Conservation (phyloP, 2,888 invertebrate species). For the Bombylius discolor region DNA sequence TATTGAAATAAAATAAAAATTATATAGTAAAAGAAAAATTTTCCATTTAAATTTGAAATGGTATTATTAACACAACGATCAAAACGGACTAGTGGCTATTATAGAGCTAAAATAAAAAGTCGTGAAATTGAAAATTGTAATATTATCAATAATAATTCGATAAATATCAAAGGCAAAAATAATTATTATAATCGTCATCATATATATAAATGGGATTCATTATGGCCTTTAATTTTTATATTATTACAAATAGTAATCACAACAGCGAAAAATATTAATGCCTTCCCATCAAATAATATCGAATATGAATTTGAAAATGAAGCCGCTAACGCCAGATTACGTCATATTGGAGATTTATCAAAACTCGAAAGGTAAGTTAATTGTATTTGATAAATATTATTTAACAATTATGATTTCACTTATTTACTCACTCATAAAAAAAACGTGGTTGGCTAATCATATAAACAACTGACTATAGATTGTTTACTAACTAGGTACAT, state of each 20-base stretch:
- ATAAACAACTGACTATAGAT: neutral
- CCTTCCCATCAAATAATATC: too few relatives aligned
- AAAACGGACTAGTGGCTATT: slow-evolving; percentile 6
- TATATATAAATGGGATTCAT: neutral
- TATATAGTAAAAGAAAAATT: too few relatives aligned
- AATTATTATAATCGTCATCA: too few relatives aligned
- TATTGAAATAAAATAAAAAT: too few relatives aligned
- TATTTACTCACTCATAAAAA: neutral
- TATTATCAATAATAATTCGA: too few relatives aligned
- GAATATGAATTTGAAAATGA: neutral
- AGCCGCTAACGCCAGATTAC: neutral
- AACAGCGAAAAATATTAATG: too few relatives aligned
- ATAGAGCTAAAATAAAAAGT: too few relatives aligned
- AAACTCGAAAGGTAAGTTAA: slow-evolving; percentile 1
- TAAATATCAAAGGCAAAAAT: too few relatives aligned
- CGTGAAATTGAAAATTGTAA: too few relatives aligned
- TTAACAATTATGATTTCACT: neutral
- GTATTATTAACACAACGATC: neutral
- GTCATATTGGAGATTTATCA: slow-evolving; percentile 3
- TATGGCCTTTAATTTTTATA: neutral
- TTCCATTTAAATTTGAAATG: neutral
- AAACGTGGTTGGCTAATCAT: neutral
- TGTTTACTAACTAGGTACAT: too few relatives aligned
- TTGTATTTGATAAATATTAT: neutral
- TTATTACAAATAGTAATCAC: neutral